These are phyloP conservation scores for Andrena dorsata DNA, from an alignment of 2,888 invertebrate species.

Conservation along the genomic window DNA sequence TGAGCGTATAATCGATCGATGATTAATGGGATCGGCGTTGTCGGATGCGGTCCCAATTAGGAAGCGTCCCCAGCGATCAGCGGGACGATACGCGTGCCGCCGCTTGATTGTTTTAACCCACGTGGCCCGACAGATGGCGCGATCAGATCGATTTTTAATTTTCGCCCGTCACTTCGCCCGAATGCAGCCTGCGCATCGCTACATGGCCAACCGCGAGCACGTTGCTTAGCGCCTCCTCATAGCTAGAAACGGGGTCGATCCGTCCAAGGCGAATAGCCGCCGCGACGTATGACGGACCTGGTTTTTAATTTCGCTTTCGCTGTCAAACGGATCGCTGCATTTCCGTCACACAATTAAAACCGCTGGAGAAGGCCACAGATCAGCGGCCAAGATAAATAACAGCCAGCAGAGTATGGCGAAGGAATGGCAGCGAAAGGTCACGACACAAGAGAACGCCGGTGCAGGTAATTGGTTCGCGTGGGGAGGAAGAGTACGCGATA, in stretches of 20 bases:
- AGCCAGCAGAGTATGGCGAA: slow-evolving; percentile 42
- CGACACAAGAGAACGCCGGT: slow-evolving; percentile 32
- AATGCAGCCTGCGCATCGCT: neutral
- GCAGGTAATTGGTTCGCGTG: slow-evolving; percentile 59
- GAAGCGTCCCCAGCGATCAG: slow-evolving; percentile 51
- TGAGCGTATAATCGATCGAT: slow-evolving; percentile 78
- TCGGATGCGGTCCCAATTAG: slow-evolving; percentile 61
- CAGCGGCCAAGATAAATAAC: slow-evolving; percentile 42
- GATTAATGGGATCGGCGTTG: slow-evolving; percentile 77
- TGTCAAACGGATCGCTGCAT: slow-evolving; percentile 22
- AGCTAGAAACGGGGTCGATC: neutral
- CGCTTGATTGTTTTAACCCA: slow-evolving; percentile 52
- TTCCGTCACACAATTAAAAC: slow-evolving; percentile 41
- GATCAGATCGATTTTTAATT: slow-evolving; percentile 32
- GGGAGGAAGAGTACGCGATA: slow-evolving; percentile 60
- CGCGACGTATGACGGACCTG: neutral
- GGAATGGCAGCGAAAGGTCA: slow-evolving; percentile 55
- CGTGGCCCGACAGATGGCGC: slow-evolving; percentile 43
- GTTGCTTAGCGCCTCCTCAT: neutral
- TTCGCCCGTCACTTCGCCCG: slow-evolving; percentile 17
- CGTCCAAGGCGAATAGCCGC: neutral
- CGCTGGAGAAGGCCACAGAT: slow-evolving; percentile 31
- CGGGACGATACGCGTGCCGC: slow-evolving; percentile 50
- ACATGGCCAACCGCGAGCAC: neutral
- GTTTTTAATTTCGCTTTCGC: neutral